Base-by-base conservation (phyloP, 2,113 vertebrate genomes). In the Lepidothrix coronata region DNA sequence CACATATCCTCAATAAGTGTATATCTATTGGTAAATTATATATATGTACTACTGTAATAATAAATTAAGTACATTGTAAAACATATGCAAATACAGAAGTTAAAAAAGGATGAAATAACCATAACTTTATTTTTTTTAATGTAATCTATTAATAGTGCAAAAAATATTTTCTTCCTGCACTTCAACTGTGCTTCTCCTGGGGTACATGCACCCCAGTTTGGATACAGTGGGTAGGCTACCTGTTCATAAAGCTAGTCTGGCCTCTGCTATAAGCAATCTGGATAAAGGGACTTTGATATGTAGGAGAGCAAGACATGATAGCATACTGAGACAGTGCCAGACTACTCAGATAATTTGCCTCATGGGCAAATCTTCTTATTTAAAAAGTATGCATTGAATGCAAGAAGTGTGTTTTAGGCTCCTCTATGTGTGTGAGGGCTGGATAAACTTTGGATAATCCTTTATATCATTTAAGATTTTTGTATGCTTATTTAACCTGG, bases 171-270 rank as follows among this genome's bases (percentile, higher is more conserved):
- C 17, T 55, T 71, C 12, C 27, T 80, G 23, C 12, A 48, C 8
- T 52, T 21, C 13, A 72, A 0, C 9, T 41, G 8, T 52, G 11
- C 4, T 5, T n/a, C 5, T 27, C 2, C 3, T 5, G 8, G 14
- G 9, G 5, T 41, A 35, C 1, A 0, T 30, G 27, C 16, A 57
- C 27, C 11, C 16, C 18, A 22, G 6, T 75, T 74, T 57, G 61
- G 31, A 44, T 30, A 20, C 8, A 37, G 4, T n/a, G 19, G n/a
- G 30, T 58, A 46, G 84, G 18, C 15, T 71, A 43, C 14, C 15
- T 75, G 21, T 87, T 91, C 24, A 35, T 87, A 66, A 62, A 41
- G 15, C 5, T 41, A 72, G 35, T 59, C 48, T 67, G 93, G 11
- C 12, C 15, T 86, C 22, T 89, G 22, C 18, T 73, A 11, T 68